phyloP scores from a whole-genome alignment of 2,113 vertebrate species.

The Garra rufa region DNA sequence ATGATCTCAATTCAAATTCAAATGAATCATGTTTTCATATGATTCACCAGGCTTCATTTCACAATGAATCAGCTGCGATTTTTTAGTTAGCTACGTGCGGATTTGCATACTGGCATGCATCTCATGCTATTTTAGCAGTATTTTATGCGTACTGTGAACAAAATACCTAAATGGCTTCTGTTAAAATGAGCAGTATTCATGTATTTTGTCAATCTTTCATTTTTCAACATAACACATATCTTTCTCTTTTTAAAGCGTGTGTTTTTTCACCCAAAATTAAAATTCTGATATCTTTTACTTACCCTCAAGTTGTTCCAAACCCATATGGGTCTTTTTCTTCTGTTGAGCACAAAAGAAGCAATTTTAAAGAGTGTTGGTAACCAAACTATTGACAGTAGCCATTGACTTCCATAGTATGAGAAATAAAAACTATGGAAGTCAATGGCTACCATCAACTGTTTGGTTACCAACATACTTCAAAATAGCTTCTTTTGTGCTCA shows the following conservation, averaged over 20 bases:
- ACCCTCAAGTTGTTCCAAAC: background rate
- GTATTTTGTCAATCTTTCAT: background rate
- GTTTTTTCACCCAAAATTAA: background rate
- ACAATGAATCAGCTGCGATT: constrained; percentile 24
- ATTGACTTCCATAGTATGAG: background rate
- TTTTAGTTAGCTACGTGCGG: background rate
- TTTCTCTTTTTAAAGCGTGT: background rate
- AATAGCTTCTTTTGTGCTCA: background rate
- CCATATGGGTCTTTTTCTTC: background rate
- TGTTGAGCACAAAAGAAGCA: background rate
- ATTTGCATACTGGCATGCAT: background rate
- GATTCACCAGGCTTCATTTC: constrained; percentile 27
- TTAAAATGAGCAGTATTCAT: background rate
- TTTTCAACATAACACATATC: background rate
- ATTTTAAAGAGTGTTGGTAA: background rate
- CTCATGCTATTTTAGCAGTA: background rate
- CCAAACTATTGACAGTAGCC: background rate
- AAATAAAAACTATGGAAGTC: background rate
- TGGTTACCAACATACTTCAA: background rate
- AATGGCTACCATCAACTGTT: background rate
- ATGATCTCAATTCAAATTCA: constrained; percentile 21
- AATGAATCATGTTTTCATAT: constrained; percentile 21
- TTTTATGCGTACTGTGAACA: background rate
- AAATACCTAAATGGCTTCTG: background rate
- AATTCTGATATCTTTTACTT: background rate